Evolutionary conservation across 1,140 invertebrate species (phyloP).

Genomic region (Hylaeus anthracinus): DNA sequence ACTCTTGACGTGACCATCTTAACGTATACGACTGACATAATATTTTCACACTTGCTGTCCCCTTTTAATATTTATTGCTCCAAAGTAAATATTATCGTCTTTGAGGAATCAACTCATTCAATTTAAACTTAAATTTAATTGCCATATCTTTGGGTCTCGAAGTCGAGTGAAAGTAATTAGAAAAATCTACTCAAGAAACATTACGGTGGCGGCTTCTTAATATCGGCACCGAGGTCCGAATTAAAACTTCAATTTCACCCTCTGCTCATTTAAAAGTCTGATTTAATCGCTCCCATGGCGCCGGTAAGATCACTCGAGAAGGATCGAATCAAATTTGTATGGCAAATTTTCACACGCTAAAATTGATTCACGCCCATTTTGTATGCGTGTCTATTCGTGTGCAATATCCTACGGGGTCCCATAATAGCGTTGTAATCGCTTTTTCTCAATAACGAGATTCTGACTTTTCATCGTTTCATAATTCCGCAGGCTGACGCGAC

Average conservation of each 20-base stretch:
- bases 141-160: background rate
- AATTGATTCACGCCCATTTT: slow-evolving; percentile 8
- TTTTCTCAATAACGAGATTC: slow-evolving; percentile 46
- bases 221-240: background rate
- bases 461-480: slow-evolving; percentile 56
- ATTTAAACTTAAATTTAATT: no score
- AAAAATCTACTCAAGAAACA: background rate
- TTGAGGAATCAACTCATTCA: no score
- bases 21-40: no score
- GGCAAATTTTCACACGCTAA: slow-evolving; percentile 23
- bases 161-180: background rate
- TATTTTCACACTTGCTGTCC: background rate
- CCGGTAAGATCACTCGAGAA: slow-evolving; percentile 8
- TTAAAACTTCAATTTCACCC: slow-evolving; percentile 27
- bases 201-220: background rate
- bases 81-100: no score
- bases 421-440: background rate
- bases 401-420: background rate
- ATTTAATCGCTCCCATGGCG: slow-evolving; percentile 19
- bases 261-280: slow-evolving; percentile 36
- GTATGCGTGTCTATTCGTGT: slow-evolving; percentile 25
- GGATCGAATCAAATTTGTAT: slow-evolving; percentile 35
- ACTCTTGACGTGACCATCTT: no score
- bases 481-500: slow-evolving; percentile 41
- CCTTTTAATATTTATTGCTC: no score